Evolutionary conservation across 2,888 invertebrate genomes (phyloP), one percentile per base, ranked within the genome.

Genomic region (Peribatodes rhomboidaria): DNA sequence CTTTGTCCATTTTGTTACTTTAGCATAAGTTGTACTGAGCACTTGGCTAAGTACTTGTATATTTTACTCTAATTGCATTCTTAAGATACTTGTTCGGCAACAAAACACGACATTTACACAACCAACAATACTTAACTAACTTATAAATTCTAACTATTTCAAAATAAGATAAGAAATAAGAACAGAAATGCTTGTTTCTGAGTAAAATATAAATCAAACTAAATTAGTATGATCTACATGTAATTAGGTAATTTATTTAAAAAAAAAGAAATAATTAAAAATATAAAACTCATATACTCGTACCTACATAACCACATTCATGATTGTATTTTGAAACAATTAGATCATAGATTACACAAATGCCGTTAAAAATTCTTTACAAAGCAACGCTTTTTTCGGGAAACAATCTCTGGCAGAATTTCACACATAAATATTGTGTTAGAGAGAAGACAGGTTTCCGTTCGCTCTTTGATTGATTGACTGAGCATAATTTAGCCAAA

Each of bases 61-160:
- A 42, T 37, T 58, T 54, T 31, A 59, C 54, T 44, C 35, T 59
- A 64, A 64, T 55, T 42, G 59, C 59, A 59, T 64, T 59, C 64
- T 50, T 62, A 16, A 27, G 35, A 49, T 44, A 35, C 35, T 22
- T 42, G 37, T 27, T 7, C 14, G 13, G 20, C 37, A 31, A 31
- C 54, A 10, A 41, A 54, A 54, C 31, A 54, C 42, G 41, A 54
- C 31, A 31, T 54, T 54, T 33, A 9, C n/a, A 33, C 14, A 31
- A 14, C 33, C 33, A 11, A 31, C 47, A 47, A 47, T 7, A 13
- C 14, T 47, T 27, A 47, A 14, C 47, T 6, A 4, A 31, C 27
- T 31, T 47, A 14, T 31, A n/a, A n/a, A 27, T 22, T 46, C 22
- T n/a, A 37, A 37, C 3, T 6, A 22, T 22, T 22, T 22, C 13